Conservation (phyloP, 2,888 invertebrate species). For the Lordiphosa andalusiaca region DNA sequence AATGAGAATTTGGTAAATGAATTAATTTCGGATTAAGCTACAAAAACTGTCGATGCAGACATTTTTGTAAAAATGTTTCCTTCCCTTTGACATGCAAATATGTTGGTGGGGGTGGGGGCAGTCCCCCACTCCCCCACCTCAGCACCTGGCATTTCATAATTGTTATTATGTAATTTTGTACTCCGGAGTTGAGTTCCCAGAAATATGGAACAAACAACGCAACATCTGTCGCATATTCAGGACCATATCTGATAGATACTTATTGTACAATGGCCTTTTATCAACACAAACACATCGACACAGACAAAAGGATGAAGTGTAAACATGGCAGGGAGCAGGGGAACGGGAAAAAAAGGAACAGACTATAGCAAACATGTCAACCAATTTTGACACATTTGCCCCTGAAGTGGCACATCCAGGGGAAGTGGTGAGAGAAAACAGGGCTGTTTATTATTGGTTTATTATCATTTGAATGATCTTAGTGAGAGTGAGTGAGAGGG, state of each 20-base stretch:
- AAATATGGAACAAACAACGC: constrained; percentile 37
- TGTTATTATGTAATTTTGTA: constrained; percentile 39
- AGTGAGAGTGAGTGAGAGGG: neutral
- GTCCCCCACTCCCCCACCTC: no score
- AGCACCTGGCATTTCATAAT: constrained; percentile 31
- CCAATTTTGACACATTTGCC: constrained; percentile 61
- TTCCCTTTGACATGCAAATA: constrained; percentile 45
- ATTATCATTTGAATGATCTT: constrained; percentile 30
- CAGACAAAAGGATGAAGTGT: constrained; percentile 63
- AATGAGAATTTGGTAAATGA: constrained; percentile 41
- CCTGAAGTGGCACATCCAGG: constrained; percentile 59
- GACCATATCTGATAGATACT: constrained; percentile 45
- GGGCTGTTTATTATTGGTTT: constrained; percentile 41
- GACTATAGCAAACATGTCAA: constrained; percentile 66
- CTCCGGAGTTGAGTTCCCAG: constrained; percentile 36
- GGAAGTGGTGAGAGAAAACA: constrained; percentile 7
- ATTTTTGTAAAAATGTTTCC: constrained; percentile 1
- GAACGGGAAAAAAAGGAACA: constrained; percentile 7
- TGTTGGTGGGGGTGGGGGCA: constrained; percentile 6
- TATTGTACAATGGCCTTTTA: constrained; percentile 32
- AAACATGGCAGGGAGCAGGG: constrained; percentile 51
- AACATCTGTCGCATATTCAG: constrained; percentile 47
- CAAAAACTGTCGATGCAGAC: constrained; percentile 11
- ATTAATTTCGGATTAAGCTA: constrained; percentile 50
- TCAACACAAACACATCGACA: constrained; percentile 38